Conservation (phyloP, 2,797 vertebrate species). For the Podargus strigoides region DNA sequence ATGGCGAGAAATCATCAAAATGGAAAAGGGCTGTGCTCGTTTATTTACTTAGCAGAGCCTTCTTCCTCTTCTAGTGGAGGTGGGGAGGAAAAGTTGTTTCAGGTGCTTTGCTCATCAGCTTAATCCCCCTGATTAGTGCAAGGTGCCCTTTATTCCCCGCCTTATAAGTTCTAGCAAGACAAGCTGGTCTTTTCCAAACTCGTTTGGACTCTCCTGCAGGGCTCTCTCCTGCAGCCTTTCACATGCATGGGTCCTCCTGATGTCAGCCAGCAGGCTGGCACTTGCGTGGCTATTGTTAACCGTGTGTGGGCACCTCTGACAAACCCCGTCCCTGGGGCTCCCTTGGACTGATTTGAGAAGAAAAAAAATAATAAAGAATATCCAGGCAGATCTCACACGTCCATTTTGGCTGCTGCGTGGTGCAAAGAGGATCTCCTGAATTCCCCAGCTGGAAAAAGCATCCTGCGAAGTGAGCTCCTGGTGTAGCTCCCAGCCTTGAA, state of each 20-base stretch:
- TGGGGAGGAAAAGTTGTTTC: slow-evolving; percentile 69
- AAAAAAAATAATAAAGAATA: accelerated
- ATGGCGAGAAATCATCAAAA: slow-evolving; percentile 51
- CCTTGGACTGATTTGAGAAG: neutral
- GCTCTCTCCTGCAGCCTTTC: neutral
- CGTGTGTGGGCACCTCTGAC: neutral
- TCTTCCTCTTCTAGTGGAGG: slow-evolving; percentile 56
- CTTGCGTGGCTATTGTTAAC: neutral
- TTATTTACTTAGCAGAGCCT: slow-evolving; percentile 66
- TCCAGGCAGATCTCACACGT: neutral
- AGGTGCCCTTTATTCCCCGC: slow-evolving; percentile 43
- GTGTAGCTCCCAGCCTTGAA: neutral
- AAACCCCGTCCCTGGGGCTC: neutral
- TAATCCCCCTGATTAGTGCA: slow-evolving; percentile 53
- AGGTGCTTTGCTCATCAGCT: slow-evolving; percentile 59
- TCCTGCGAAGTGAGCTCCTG: neutral
- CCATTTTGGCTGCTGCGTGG: neutral
- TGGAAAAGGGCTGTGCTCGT: slow-evolving; percentile 49
- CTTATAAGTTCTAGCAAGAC: neutral
- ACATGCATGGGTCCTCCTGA: accelerated
- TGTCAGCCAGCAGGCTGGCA: neutral
- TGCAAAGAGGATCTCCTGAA: neutral
- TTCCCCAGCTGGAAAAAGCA: neutral
- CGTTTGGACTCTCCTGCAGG: neutral
- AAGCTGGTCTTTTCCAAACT: neutral